These are phyloP conservation scores for Atta cephalotes DNA, from an alignment of 1,140 invertebrate genomes.

Conservation along the genomic window DNA sequence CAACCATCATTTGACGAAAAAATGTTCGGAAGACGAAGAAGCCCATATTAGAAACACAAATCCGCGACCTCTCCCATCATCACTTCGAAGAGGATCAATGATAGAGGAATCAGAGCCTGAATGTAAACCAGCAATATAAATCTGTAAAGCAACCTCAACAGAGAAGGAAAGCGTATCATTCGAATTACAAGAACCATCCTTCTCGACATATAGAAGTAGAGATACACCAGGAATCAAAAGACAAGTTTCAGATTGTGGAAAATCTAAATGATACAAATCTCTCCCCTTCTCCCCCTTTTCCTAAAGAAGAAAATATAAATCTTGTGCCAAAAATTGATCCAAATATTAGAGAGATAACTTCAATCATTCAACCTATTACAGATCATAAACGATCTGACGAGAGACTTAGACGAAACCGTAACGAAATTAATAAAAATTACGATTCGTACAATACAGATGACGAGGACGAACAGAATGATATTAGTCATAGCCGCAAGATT, in stretches of 20 bases:
- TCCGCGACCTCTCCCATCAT: background rate
- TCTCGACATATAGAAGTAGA: background rate
- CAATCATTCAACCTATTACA: no score
- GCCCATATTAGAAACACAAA: background rate
- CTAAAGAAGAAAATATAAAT: background rate
- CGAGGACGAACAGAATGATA: background rate
- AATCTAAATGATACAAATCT: no score
- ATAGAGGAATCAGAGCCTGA: background rate
- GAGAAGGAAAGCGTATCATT: background rate
- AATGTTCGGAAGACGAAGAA: background rate
- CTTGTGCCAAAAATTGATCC: no score
- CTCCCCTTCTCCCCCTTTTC: no score
- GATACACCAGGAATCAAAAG: background rate
- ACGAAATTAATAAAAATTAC: background rate
- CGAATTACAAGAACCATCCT: background rate
- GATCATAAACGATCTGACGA: no score
- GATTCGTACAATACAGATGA: background rate
- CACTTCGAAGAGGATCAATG: background rate
- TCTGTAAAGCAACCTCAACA: no score
- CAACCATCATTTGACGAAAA: background rate
- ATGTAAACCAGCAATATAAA: background rate
- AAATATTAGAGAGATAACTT: no score
- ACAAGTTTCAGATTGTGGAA: background rate
- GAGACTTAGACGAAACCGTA: no score
- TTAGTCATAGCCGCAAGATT: no score